phyloP scores from a whole-genome alignment of 2,888 invertebrate species.

The Agriopis leucophaearia region DNA sequence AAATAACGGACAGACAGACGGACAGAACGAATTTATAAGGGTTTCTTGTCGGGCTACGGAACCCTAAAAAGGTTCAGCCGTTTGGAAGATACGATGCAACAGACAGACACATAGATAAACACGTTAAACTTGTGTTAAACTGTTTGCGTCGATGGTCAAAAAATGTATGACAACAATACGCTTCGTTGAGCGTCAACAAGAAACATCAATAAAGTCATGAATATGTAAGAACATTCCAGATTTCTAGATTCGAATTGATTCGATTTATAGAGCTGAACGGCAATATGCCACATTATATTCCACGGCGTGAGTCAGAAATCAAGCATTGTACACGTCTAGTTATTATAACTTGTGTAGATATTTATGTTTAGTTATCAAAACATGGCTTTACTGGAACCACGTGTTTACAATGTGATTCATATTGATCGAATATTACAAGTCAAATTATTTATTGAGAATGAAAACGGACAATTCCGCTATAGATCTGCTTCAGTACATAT shows the following conservation, averaged over 20 bases:
- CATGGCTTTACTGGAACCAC: background rate
- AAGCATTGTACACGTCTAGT: background rate
- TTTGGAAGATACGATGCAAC: no score
- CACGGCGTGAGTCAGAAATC: background rate
- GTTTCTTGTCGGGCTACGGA: no score
- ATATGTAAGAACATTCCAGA: background rate
- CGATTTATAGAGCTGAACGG: slow-evolving; percentile 2
- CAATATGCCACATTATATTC: background rate
- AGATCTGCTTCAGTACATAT: background rate
- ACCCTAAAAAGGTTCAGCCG: no score
- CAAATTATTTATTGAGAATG: no score
- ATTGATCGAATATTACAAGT: no score
- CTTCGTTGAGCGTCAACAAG: background rate
- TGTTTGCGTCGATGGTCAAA: no score
- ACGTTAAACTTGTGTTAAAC: no score
- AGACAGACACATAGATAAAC: no score
- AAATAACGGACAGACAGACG: no score
- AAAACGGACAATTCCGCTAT: no score
- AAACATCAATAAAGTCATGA: background rate
- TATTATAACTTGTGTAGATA: background rate
- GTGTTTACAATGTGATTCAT: slow-evolving; percentile 5
- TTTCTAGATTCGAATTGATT: background rate
- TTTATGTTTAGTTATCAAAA: slow-evolving; percentile 11
- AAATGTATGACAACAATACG: no score
- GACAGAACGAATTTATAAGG: no score